Base-by-base conservation (phyloP, 2,888 invertebrate species). In the Pilophorus perplexus region DNA sequence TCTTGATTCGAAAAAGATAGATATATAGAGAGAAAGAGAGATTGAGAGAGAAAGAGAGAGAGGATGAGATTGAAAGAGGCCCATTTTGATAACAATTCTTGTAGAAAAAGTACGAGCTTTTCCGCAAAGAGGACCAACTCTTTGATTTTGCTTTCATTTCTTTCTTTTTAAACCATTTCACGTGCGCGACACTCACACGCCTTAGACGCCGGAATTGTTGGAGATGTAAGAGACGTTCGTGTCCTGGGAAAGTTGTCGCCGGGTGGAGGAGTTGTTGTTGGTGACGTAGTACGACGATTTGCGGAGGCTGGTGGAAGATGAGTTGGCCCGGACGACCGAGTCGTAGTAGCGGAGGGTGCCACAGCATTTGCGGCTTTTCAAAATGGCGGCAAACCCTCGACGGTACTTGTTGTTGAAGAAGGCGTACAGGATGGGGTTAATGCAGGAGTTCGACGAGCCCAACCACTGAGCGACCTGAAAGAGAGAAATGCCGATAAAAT, bases 371-470 rank as follows among this genome's bases (percentile, higher is more conserved):
- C 90, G 83, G 72, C 90, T 91, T 77, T 89, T 88, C 46, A 93
- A 82, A 70, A 93, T 91, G 16, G 91, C 92, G 42, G 89, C 85
- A 77, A 96, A 95, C 3, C 94, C 94, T 68, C 88, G 85, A 12
- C 94, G 82, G 78, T 90, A 96, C 77, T 95, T 94, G 76, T 91
- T 91, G 78, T 95, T 95, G 79, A 95, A 93, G 79, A 93, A 94
- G 2, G 93, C 93, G 77, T 95, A 74, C 66, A 96, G 82, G 70
- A 96, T 88, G 0, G 95, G 95, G 78, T 96, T 96, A 75, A 95
- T 93, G 82, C 94, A 94, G 18, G 93, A 93, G 78, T 96, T 96
- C 16, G 93, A 92, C 0, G 93, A 87, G 2, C 95, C 95, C 50
- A 96, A 80, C 92, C 91, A 93, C 76, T 92, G 94, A 3, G 91